These are phyloP conservation scores for Drosophila meridionalis DNA, from an alignment of 2,888 invertebrate genomes.

Conservation along the genomic window DNA sequence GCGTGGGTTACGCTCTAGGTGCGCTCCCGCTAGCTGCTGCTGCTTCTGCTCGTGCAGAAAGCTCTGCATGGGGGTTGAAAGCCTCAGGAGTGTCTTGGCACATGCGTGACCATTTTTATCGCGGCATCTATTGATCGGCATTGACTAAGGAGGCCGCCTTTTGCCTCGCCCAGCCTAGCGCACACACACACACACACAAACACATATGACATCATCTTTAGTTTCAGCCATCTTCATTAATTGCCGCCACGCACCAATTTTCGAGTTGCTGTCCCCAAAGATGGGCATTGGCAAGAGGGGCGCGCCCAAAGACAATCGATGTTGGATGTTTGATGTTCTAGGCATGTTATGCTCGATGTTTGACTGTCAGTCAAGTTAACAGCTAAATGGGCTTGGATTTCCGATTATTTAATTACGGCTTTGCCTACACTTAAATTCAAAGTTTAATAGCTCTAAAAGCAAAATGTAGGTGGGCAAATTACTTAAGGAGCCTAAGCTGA, in stretches of 20 bases:
- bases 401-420: constrained; percentile 42
- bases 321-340: constrained; percentile 12
- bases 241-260: constrained; percentile 61
- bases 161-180: constrained; percentile 50
- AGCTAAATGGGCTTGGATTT: constrained; percentile 41
- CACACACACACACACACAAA: constrained; percentile 26
- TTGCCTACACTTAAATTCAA: constrained; percentile 31
- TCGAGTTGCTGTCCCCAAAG: constrained; percentile 49
- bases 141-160: constrained; percentile 66
- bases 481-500: constrained; percentile 8
- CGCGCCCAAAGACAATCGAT: constrained; percentile 44
- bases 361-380: constrained; percentile 28
- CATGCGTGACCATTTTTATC: constrained; percentile 72
- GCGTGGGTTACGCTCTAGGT: constrained; percentile 46
- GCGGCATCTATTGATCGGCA: constrained; percentile 56
- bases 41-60: constrained; percentile 37
- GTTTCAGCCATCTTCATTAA: constrained; percentile 52
- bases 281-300: constrained; percentile 54
- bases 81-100: constrained; percentile 61
- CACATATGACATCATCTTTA: constrained; percentile 61
- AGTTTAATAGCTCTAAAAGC: constrained; percentile 15
- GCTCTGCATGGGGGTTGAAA: constrained; percentile 45
- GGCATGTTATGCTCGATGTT: constrained; percentile 7
- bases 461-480: constrained; percentile 23
- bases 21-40: constrained; percentile 45